Evolutionary conservation across 1,140 invertebrate species (phyloP).

Genomic region (Rhopalosiphum padi): DNA sequence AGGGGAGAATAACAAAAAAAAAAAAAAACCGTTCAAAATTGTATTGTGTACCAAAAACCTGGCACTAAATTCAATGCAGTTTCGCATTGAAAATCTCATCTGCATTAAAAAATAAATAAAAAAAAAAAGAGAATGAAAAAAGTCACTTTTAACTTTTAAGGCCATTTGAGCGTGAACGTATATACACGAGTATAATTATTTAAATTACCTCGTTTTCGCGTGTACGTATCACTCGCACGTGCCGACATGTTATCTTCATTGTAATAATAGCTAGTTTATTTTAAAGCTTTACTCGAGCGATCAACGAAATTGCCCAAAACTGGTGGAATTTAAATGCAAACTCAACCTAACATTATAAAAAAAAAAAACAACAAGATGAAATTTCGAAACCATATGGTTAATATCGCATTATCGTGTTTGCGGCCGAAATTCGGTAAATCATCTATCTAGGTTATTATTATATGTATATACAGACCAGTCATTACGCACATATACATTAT

Average conservation of each 20-base stretch:
- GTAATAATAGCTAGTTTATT: not conserved
- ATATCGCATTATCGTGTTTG: not conserved
- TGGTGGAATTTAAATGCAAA: not conserved
- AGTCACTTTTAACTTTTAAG: slow-evolving; percentile 14
- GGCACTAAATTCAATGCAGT: slow-evolving; percentile 1
- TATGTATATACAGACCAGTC: not conserved
- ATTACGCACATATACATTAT: not conserved
- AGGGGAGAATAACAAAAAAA: slow-evolving; percentile 14
- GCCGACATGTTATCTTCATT: not conserved
- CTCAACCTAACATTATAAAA: not conserved
- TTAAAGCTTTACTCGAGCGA: not conserved
- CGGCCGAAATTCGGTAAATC: not conserved
- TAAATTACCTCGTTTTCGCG: slow-evolving; percentile 9
- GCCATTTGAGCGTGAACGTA: not conserved
- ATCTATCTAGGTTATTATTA: not conserved
- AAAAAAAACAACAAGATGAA: not conserved
- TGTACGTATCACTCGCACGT: not conserved
- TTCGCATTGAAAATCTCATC: not conserved
- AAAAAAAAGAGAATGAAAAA: not conserved
- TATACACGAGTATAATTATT: not conserved
- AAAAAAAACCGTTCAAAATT: slow-evolving; percentile 39
- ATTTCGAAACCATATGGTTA: not conserved
- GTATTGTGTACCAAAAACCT: slow-evolving; percentile 40
- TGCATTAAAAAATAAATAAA: slow-evolving; percentile 8
- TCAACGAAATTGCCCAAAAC: not conserved